Base-by-base conservation (phyloP, 2,113 vertebrate species). In the Brachionichthys hirsutus region DNA sequence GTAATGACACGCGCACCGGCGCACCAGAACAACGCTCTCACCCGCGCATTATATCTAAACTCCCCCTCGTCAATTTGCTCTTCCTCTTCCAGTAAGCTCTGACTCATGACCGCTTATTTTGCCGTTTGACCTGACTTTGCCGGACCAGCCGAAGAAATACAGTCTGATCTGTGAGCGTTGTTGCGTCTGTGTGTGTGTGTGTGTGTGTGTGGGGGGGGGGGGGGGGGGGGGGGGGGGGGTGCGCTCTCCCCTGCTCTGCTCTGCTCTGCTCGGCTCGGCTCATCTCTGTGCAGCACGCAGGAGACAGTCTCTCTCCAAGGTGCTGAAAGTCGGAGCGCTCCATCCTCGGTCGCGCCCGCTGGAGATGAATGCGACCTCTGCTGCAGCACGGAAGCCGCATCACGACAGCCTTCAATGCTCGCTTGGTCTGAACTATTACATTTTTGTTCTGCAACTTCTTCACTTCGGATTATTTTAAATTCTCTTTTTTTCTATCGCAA, bases 271-370 rank as follows among this genome's bases (percentile, higher is more conserved):
- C 47, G 43, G n/a, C n/a, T n/a, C n/a, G n/a, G n/a, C 65, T 63
- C 47, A 12, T 50, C 53, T 80, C 78, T 15, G 71, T 50, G 73
- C 84, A 78, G 84, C 77, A 77, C 74, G 68, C 73, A 76, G 75
- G 65, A 84, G 67, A 73, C 77, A 60, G 83, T 81, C 77, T 78
- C 85, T 89, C 69, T 86, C 89, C 77, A 73, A 74, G 80, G 84
- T 87, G 65, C 77, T 87, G 80, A 81, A 90, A 89, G 76, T 83
- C 69, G 56, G 70, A 77, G 83, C 75, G 77, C 71, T 78, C 63
- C 65, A 68, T 60, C 70, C 57, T 65, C 66, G 16, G 69, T 62
- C 73, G 81, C 59, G 17, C 50, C 50, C 62, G 0, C 40, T 45
- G 64, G 70, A 67, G 59, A 73, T 59, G 59, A 67, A 59, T 7